Conservation (phyloP, 2,888 invertebrate species). For the Drosophila leonis region DNA sequence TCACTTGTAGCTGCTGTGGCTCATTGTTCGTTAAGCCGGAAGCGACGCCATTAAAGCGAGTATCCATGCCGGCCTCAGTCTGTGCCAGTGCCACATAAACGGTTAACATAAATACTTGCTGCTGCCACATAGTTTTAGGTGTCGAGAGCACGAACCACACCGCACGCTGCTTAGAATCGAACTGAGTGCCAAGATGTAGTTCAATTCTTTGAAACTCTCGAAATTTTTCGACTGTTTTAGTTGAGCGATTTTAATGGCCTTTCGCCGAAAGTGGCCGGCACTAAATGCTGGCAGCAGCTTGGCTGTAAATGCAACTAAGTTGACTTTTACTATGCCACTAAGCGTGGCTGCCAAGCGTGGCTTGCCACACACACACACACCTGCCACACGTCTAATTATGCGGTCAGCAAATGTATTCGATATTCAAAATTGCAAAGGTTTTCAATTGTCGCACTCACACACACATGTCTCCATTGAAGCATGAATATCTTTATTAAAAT, state of each 20-base stretch:
- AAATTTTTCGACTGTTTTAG: constrained; percentile 74
- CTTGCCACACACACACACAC: constrained; percentile 34
- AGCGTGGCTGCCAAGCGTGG: constrained; percentile 18
- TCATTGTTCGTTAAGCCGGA: constrained; percentile 44
- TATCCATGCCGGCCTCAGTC: constrained; percentile 30
- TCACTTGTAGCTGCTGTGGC: constrained; percentile 46
- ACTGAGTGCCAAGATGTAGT: constrained; percentile 56
- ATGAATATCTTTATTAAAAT: constrained; percentile 37
- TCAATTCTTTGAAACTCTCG: constrained; percentile 57
- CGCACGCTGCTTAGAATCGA: constrained; percentile 65
- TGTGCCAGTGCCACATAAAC: constrained; percentile 48
- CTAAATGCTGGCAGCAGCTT: constrained; percentile 27
- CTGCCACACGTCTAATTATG: constrained; percentile 36
- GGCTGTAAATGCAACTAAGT: constrained; percentile 35
- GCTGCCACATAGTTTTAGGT: constrained; percentile 47
- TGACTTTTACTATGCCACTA: constrained; percentile 53
- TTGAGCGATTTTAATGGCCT: constrained; percentile 73
- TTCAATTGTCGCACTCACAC: neutral
- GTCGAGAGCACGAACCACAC: constrained; percentile 38
- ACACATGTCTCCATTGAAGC: constrained; percentile 31
- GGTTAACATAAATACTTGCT: constrained; percentile 44
- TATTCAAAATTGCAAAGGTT: constrained; percentile 19
- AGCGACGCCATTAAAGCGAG: constrained; percentile 59
- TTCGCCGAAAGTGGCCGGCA: constrained; percentile 67
- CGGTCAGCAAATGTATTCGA: constrained; percentile 7